Percentiles rank a stretch among this genome's conserved stretches.
Conservation (phyloP, 1,140 invertebrate genomes). For the Hyphantria cunea region DNA sequence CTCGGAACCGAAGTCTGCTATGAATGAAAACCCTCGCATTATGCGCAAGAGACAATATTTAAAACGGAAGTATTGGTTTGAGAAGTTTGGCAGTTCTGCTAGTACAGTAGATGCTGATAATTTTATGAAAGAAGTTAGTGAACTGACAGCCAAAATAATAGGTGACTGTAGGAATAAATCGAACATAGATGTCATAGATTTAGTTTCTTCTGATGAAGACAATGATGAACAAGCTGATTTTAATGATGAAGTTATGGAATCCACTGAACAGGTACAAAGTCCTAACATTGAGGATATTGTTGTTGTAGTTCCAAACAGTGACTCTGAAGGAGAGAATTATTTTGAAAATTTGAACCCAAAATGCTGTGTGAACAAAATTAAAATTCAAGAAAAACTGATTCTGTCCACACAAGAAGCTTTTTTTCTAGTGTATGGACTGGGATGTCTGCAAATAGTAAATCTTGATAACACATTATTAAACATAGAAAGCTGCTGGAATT, state of each 20-base stretch:
- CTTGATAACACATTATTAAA: slow-evolving; percentile 81
- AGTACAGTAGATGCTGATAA: slow-evolving; percentile 53
- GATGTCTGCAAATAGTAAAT: slow-evolving; percentile 86
- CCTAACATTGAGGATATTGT: slow-evolving; percentile 71
- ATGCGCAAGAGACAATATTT: slow-evolving; percentile 82
- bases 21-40: slow-evolving; percentile 68
- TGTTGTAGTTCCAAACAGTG: slow-evolving; percentile 85
- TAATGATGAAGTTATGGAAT: slow-evolving; percentile 28
- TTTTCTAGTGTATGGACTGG: slow-evolving; percentile 89
- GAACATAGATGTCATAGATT: slow-evolving; percentile 63
- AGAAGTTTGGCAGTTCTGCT: slow-evolving; percentile 69
- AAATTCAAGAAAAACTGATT: slow-evolving; percentile 84
- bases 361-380: slow-evolving; percentile 83
- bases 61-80: slow-evolving; percentile 82
- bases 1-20: slow-evolving; percentile 81
- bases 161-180: slow-evolving; percentile 48
- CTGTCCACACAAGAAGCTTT: slow-evolving; percentile 90
- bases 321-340: slow-evolving; percentile 85
- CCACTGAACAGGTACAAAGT: slow-evolving; percentile 28
- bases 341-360: slow-evolving; percentile 83
- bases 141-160: slow-evolving; percentile 53
- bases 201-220: slow-evolving; percentile 67
- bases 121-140: slow-evolving; percentile 62
- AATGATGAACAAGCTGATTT: slow-evolving; percentile 37
- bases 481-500: slow-evolving; percentile 84